Percentiles rank a stretch among this genome's conserved stretches.
These are phyloP conservation scores for Pseudorectes ferrugineus DNA, from an alignment of 2,113 vertebrate species.

Conservation along the genomic window DNA sequence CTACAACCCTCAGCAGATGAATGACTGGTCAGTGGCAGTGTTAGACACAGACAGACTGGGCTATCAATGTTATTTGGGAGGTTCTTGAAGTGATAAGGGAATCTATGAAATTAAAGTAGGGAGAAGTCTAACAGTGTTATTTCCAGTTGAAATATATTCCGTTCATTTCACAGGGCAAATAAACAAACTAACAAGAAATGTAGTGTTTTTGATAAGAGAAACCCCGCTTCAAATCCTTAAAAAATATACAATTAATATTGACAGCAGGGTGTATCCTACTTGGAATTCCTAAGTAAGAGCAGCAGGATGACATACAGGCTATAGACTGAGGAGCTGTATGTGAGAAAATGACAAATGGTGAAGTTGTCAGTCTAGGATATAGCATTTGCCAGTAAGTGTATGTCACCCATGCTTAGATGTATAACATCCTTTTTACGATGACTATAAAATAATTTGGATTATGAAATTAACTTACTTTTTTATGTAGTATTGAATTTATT, in stretches of 20 bases:
- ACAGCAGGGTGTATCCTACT: background rate
- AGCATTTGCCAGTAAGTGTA: background rate
- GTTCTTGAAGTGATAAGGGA: background rate
- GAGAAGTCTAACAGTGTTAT: background rate
- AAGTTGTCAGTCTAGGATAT: background rate
- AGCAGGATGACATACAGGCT: background rate
- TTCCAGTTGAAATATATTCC: background rate
- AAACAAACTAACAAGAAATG: background rate
- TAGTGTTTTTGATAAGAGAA: background rate
- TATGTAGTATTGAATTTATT: conserved; percentile 9
- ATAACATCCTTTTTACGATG: background rate
- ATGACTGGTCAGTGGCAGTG: background rate
- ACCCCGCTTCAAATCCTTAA: background rate
- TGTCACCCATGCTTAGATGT: background rate
- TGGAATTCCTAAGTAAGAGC: background rate
- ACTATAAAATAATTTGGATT: conserved; percentile 4
- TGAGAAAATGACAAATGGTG: background rate
- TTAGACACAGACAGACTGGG: background rate
- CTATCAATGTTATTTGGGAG: background rate
- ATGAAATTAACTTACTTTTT: conserved; percentile 30
- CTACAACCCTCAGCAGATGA: background rate
- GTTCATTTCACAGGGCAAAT: background rate
- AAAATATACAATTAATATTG: background rate
- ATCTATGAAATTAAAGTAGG: background rate
- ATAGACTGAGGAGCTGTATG: background rate